Evolutionary conservation across 1,140 invertebrate species (phyloP).

Genomic region (Drosophila trapezifrons): DNA sequence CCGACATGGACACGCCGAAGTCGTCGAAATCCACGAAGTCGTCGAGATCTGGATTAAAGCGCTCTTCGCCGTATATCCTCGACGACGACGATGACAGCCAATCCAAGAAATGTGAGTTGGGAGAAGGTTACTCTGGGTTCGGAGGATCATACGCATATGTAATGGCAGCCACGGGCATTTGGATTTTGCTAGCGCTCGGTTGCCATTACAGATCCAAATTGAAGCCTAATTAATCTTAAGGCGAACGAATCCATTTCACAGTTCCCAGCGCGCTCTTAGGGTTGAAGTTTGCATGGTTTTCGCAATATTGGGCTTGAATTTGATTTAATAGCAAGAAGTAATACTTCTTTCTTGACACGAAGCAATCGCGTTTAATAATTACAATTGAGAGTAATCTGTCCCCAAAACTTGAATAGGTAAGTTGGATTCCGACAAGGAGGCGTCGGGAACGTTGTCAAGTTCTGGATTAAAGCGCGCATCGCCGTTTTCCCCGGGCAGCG

Average conservation of each 20-base stretch:
- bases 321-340: background rate
- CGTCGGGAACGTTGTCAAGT: no score
- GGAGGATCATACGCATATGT: no score
- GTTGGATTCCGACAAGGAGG: background rate
- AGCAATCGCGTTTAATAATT: background rate
- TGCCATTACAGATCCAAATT: no score
- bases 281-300: background rate
- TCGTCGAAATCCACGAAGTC: background rate
- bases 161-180: no score
- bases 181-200: no score
- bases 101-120: constrained; percentile 1
- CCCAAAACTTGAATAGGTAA: constrained; percentile 3
- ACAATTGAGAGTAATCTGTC: background rate
- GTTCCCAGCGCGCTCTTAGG: background rate
- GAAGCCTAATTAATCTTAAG: no score
- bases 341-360: no score
- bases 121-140: background rate
- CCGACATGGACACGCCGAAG: background rate
- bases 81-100: background rate
- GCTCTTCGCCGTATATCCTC: background rate
- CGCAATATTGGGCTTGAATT: background rate
- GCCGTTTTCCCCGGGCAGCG: background rate
- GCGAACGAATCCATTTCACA: no score
- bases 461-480: background rate
- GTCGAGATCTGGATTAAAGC: background rate